A percentile compares a stretch with the other conserved stretches of the same genome.
These are phyloP conservation scores for Chrysomallon squamiferum DNA, from an alignment of 1,140 invertebrate species.

Conservation along the genomic window DNA sequence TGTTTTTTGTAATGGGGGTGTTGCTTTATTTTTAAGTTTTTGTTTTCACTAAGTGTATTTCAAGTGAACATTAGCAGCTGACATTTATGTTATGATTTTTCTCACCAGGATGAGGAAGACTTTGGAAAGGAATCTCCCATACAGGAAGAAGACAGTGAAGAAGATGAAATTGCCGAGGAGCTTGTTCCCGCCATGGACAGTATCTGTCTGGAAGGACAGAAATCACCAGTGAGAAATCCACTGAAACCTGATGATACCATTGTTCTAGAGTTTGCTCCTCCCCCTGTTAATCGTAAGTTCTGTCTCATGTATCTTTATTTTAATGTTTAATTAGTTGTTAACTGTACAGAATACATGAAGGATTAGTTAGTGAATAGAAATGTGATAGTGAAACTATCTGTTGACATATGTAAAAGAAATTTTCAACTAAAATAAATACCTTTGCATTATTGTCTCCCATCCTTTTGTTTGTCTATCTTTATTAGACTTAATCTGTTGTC, in stretches of 20 bases:
- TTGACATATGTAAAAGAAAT: too few relatives aligned
- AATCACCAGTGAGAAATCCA: constrained; percentile 5
- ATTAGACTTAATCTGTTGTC: too few relatives aligned
- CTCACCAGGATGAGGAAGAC: constrained; percentile 40
- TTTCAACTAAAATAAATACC: too few relatives aligned
- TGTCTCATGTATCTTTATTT: too few relatives aligned
- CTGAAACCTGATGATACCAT: constrained; percentile 48
- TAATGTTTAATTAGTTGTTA: too few relatives aligned
- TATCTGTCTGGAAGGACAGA: constrained; percentile 14
- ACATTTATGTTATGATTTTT: not conserved
- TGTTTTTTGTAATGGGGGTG: not conserved
- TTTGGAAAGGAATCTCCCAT: constrained; percentile 36
- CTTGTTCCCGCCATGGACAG: constrained; percentile 32
- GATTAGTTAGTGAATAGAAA: too few relatives aligned
- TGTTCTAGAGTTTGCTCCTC: constrained; percentile 47
- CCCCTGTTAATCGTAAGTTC: constrained; percentile 19
- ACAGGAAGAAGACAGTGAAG: constrained; percentile 28
- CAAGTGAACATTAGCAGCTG: not conserved
- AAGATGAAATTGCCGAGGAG: constrained; percentile 48
- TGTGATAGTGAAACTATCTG: too few relatives aligned
- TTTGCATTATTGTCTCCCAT: too few relatives aligned
- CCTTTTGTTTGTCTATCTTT: too few relatives aligned
- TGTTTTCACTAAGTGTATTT: not conserved
- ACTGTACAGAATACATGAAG: too few relatives aligned
- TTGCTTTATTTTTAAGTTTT: not conserved